Evolutionary conservation across 2,797 vertebrate genomes (phyloP).

Genomic region (Pogonophryne albipinna): DNA sequence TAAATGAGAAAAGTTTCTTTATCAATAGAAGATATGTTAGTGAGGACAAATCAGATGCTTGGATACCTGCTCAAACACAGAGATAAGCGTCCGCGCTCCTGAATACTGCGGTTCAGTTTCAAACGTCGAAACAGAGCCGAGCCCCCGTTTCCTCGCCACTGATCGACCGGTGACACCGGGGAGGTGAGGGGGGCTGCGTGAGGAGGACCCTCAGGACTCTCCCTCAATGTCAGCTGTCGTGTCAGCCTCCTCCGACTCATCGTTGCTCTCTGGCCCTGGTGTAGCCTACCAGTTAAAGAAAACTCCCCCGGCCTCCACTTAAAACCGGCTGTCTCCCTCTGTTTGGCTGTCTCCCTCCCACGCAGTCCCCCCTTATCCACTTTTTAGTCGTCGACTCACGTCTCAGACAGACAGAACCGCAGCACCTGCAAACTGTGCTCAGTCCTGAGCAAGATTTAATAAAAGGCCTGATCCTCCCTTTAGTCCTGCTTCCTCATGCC

Average conservation of each 20-base stretch:
- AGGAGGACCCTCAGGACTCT: conserved; percentile 67
- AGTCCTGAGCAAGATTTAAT: conserved; percentile 50
- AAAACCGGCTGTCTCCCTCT: conserved; percentile 54
- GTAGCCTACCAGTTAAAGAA: conserved; percentile 52
- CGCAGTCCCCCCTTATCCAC: conserved; percentile 57
- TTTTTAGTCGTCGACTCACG: conserved; percentile 55
- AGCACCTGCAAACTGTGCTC: conserved; percentile 57
- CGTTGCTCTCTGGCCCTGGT: conserved; percentile 51
- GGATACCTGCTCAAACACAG: conserved; percentile 71
- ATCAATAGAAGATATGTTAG: background rate
- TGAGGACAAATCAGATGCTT: conserved; percentile 11
- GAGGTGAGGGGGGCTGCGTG: conserved; percentile 59
- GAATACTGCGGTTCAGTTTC: conserved; percentile 81
- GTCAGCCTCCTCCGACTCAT: conserved; percentile 84
- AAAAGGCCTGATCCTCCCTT: conserved; percentile 52
- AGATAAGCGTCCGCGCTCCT: conserved; percentile 69
- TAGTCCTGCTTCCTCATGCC: conserved; percentile 49
- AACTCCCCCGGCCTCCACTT: conserved; percentile 64
- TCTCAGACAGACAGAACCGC: conserved; percentile 36
- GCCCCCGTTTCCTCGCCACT: conserved; percentile 51
- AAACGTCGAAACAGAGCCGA: conserved; percentile 73
- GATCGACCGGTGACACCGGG: conserved; percentile 73
- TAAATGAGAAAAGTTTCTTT: background rate
- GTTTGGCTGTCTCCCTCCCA: conserved; percentile 60
- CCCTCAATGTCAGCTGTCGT: conserved; percentile 77